Evolutionary conservation across 2,888 invertebrate species (phyloP).

Genomic region (Hirtodrosophila cameraria): DNA sequence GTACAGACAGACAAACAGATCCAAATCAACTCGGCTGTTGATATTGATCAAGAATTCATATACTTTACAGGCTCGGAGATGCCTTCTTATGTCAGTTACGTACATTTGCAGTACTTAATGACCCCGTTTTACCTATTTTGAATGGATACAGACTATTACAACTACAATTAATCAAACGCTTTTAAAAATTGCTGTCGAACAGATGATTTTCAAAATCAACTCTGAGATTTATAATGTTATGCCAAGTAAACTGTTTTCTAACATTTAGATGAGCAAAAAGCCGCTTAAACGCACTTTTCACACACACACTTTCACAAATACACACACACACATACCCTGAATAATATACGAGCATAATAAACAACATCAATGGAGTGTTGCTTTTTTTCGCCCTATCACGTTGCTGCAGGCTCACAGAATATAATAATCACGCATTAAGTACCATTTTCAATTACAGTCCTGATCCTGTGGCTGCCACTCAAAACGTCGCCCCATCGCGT

Average conservation of each 20-base stretch:
- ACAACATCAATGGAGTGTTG: constrained; percentile 35
- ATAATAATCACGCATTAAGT: constrained; percentile 74
- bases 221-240: constrained; percentile 23
- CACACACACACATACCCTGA: constrained; percentile 8
- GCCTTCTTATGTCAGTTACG: too few species aligned
- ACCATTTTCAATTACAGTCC: constrained; percentile 70
- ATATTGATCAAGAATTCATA: too few species aligned
- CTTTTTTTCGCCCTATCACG: constrained; percentile 62
- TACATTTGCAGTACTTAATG: too few species aligned
- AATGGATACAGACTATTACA: too few species aligned
- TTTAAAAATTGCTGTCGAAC: background rate
- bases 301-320: constrained; percentile 23
- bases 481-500: constrained; percentile 41
- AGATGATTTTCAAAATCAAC: constrained; percentile 24
- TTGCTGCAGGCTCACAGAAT: constrained; percentile 52
- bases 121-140: too few species aligned
- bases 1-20: too few species aligned
- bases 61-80: too few species aligned
- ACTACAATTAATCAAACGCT: constrained; percentile 2
- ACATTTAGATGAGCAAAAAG: constrained; percentile 53
- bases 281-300: constrained; percentile 63
- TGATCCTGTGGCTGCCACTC: constrained; percentile 38
- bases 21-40: too few species aligned
- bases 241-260: constrained; percentile 11
- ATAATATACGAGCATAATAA: constrained; percentile 45